Percentiles rank a stretch among this genome's conserved stretches.
These are phyloP conservation scores for Ctenodactylus gundi DNA, from an alignment of 2,113 vertebrate genomes.

Conservation along the genomic window DNA sequence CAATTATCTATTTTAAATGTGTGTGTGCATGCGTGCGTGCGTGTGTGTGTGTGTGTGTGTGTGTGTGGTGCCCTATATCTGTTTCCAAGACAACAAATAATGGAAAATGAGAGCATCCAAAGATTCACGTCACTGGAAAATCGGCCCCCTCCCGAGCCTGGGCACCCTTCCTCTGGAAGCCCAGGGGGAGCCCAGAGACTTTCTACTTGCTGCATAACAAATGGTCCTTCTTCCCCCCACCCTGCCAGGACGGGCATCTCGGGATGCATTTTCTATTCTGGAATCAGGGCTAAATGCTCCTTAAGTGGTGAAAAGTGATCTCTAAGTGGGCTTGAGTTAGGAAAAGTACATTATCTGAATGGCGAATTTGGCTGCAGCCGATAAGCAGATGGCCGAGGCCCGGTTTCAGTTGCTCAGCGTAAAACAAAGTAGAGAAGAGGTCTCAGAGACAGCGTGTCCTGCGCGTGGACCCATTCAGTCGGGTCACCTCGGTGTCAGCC, in stretches of 20 bases:
- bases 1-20: constrained; percentile 52
- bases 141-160: not conserved
- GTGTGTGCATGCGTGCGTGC: not conserved
- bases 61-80: constrained; percentile 26
- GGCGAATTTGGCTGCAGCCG: constrained; percentile 65
- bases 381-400: constrained; percentile 65
- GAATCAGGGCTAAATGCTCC: constrained; percentile 65
- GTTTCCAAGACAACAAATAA: constrained; percentile 66
- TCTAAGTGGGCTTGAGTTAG: constrained; percentile 76
- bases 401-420: constrained; percentile 68
- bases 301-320: constrained; percentile 74
- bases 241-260: constrained; percentile 62
- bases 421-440: constrained; percentile 57
- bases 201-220: constrained; percentile 64
- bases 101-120: not conserved
- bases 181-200: constrained; percentile 42
- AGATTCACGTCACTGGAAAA: constrained; percentile 20
- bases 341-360: constrained; percentile 73
- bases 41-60: not conserved
- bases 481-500: constrained; percentile 1
- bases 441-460: not conserved
- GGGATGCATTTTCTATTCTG: constrained; percentile 56
- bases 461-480: constrained; percentile 21
- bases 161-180: constrained; percentile 67
- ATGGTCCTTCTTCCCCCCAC: constrained; percentile 65